Conservation (phyloP, 2,797 vertebrate species). For the Spizella passerina region DNA sequence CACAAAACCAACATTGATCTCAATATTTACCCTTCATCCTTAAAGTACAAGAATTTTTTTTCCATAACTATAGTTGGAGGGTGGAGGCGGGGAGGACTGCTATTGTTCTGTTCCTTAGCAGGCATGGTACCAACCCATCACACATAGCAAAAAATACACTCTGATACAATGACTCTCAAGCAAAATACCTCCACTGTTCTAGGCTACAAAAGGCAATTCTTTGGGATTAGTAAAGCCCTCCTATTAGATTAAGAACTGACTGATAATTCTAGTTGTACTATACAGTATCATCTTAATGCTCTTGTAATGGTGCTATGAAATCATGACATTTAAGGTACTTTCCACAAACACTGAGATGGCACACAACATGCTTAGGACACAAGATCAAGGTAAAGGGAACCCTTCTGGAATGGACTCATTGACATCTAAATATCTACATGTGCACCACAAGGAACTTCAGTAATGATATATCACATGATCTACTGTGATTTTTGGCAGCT, state of each 20-base stretch:
- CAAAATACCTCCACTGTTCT: neutral
- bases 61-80: neutral
- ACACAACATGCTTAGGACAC: neutral
- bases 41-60: neutral
- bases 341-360: neutral
- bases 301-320: neutral
- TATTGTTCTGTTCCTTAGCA: neutral
- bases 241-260: neutral
- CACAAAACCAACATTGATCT: neutral
- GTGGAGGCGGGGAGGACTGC: fast-evolving
- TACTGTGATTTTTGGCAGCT: neutral
- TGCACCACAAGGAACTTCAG: neutral
- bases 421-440: neutral
- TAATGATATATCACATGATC: neutral
- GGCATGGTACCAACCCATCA: neutral
- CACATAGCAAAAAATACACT: neutral
- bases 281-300: fast-evolving
- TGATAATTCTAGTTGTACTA: neutral
- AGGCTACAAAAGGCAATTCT: neutral
- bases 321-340: neutral
- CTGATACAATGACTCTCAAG: neutral
- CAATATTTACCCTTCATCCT: fast-evolving
- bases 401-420: neutral
- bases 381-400: neutral
- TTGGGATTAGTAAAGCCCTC: neutral